Evolutionary conservation across 2,797 vertebrate species (phyloP).

Genomic region (Sitta carolinensis): DNA sequence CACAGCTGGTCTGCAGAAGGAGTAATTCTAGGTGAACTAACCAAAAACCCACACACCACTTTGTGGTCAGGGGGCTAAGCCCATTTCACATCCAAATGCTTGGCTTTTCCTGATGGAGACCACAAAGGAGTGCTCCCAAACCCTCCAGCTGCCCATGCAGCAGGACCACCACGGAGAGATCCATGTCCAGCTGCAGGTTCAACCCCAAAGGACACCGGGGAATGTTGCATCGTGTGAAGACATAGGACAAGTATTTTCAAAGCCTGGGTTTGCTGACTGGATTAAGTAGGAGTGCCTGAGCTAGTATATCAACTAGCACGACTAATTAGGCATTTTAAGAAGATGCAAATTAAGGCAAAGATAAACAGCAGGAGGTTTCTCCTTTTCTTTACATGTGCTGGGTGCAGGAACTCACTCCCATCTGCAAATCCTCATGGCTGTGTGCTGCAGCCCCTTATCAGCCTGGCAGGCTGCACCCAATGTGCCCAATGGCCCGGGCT

Average conservation of each 20-base stretch:
- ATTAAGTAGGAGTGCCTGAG: not conserved
- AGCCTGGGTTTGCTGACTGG: not conserved
- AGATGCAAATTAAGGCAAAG: slow-evolving; percentile 4
- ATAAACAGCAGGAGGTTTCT: slow-evolving; percentile 8
- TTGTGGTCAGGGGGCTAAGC: not conserved
- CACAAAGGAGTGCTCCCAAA: not conserved
- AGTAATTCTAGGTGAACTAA: not conserved
- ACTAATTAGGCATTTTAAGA: slow-evolving; percentile 23
- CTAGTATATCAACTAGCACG: not conserved
- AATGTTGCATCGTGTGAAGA: not conserved
- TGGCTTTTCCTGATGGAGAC: not conserved
- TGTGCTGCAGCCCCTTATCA: not conserved
- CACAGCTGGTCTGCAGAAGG: not conserved
- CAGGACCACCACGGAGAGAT: not conserved
- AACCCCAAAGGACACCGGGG: not conserved
- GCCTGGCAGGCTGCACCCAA: not conserved
- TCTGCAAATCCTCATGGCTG: not conserved
- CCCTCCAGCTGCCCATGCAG: not conserved
- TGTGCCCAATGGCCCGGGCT: rapidly evolving
- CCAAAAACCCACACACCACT: not conserved
- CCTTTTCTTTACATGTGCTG: not conserved
- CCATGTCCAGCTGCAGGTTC: not conserved
- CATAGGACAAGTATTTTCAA: not conserved
- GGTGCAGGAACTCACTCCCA: not conserved
- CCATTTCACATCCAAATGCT: not conserved